phyloP scores from a whole-genome alignment of 2,113 vertebrate species.

The Typhlomys cinereus region DNA sequence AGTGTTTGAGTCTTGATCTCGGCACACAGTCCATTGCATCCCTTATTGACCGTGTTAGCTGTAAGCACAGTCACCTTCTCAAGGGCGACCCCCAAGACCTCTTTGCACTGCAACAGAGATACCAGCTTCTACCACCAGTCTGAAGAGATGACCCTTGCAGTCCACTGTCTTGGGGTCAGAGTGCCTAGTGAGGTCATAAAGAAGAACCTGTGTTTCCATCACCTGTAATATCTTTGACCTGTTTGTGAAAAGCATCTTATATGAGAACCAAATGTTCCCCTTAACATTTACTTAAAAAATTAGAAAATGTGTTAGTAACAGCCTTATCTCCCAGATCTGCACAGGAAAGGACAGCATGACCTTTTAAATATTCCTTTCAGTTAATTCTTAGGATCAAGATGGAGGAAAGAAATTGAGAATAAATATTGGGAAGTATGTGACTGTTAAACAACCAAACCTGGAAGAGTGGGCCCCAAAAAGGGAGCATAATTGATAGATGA shows the following conservation, averaged over 20 bases:
- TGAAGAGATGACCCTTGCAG: background rate
- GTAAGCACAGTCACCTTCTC: background rate
- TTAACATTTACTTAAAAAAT: slow-evolving; percentile 76
- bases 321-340: slow-evolving; percentile 68
- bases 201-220: slow-evolving; percentile 32
- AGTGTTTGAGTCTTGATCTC: background rate
- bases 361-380: slow-evolving; percentile 75
- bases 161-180: background rate
- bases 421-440: slow-evolving; percentile 77
- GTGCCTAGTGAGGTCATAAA: background rate
- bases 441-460: slow-evolving; percentile 74
- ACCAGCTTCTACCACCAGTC: background rate
- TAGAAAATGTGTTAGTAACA: slow-evolving; percentile 67
- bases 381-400: slow-evolving; percentile 76
- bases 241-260: slow-evolving; percentile 73
- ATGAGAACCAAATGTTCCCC: slow-evolving; percentile 67
- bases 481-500: slow-evolving; percentile 85
- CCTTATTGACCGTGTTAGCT: background rate
- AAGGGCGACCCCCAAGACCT: background rate
- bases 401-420: slow-evolving; percentile 69
- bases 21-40: background rate
- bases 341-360: slow-evolving; percentile 62
- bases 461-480: slow-evolving; percentile 70
- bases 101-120: background rate
- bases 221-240: slow-evolving; percentile 73